Base-by-base conservation (phyloP, 30 jellyfish, hydroid and myxozoan genomes). In the Hydra vulgaris region DNA sequence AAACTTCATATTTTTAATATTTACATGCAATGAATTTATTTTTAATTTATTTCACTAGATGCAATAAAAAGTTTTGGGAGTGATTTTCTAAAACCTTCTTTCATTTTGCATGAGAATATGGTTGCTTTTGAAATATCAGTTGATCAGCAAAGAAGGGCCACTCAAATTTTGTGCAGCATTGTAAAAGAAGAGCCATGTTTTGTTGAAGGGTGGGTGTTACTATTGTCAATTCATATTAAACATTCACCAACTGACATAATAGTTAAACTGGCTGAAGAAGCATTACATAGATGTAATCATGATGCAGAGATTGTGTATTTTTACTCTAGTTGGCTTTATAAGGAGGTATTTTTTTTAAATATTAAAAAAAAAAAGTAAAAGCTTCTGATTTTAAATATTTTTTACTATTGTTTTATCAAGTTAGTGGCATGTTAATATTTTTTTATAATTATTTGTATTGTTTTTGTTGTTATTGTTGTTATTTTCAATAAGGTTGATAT, bases 181-280 rank as follows among this genome's bases (percentile, higher is more conserved):
- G 85, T 80, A n/a, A 80, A 26, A 8, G 72, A n/a, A 17, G 84
- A 80, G 21, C 71, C 84, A 18, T 17, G 72, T 26, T 80, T 66
- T 70, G 87, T 80, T 16, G 87, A 80, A 25, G 87, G 71, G 4
- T 80, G 87, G 87, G 87, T 80, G 15, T 22, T 80, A 1, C 21
- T 80, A 15, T 26, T 80, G 17, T 66, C 84, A 25, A 25, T 80
- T 0, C 27, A 66, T 26, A 66, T 80, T 22, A 17, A 66, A 1
- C 87, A 70, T 70, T 80, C 87, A 61, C 84, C 87, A 17, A 70
- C 66, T 69, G 87, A 80, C 66, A 72, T 85, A 21, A 85, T 80
- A 23, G 87, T 80, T 4, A 80, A 72, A 4, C 20, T 80, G 18
- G 84, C 87, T 18, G 87, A 80, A 66, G 87, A 80, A 18, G 87